Base-by-base conservation (phyloP, 2,888 invertebrate species). In the Xylophagus ater region DNA sequence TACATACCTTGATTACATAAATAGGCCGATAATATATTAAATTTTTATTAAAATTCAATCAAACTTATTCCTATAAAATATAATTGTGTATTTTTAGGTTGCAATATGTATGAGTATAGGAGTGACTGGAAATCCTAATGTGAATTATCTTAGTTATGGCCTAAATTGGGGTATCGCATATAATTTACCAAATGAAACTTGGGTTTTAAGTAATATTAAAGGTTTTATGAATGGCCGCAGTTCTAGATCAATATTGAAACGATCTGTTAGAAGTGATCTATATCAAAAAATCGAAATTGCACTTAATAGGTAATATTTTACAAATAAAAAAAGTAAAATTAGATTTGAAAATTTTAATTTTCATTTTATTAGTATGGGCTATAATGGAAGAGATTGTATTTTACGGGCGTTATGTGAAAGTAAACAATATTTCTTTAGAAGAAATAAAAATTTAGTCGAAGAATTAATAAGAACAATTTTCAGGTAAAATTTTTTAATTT, bases 371-470 rank as follows among this genome's bases (percentile, higher is more conserved):
- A 85, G 85, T 44, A 81, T 83, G 76, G 84, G 83, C 1, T 80
- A 78, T 53, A 71, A 76, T 51, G 85, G 85, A 1, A 67, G 77
- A 34, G 68, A 73, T 6, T 85, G 85, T 53, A 69, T 85, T 26
- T 63, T 79, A 29, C 73, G 79, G 39, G 76, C 82, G 0, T 61
- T 85, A 0, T 85, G 85, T 57, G 85, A 85, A 55, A 75, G 80
- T 3, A 73, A 76, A 0, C 75, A 76, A 45, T 67, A 73, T 10
- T 65, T 82, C 23, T 67, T 71, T 9, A 71, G 73, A 1, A 70
- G 70, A 42, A 73, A 72, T 9, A 71, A 68, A 10, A 78, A 76
- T 39, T 71, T 81, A 65, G 58, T 80, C 2, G 74, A 81, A 47
- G 79, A 82, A 59, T 71, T 84, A 60, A 71, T 83, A 43, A 70